phyloP scores from a whole-genome alignment of 2,888 invertebrate genomes.

The Liposcelis brunnea region DNA sequence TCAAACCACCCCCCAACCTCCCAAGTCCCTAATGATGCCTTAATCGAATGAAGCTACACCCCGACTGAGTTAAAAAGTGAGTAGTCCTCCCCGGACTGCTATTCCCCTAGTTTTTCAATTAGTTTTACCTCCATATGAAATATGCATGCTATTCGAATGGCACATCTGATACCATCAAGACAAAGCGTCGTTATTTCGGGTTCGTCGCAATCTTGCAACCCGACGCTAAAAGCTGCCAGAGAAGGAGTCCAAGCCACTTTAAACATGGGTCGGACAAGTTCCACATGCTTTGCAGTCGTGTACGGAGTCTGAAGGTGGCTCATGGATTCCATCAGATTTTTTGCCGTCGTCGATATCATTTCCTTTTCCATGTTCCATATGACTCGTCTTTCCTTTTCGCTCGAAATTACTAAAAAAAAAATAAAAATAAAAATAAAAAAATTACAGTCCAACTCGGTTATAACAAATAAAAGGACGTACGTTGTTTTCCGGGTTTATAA shows the following conservation, averaged over 20 bases:
- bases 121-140: slow-evolving; percentile 74
- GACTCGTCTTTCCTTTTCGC: slow-evolving; percentile 82
- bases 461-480: no score
- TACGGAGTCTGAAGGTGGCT: slow-evolving; percentile 93
- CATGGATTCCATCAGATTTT: slow-evolving; percentile 94
- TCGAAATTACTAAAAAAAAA: slow-evolving; percentile 50
- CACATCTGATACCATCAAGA: slow-evolving; percentile 91
- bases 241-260: slow-evolving; percentile 99
- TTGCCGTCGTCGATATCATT: slow-evolving; percentile 89
- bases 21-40: no score
- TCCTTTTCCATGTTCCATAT: slow-evolving; percentile 99
- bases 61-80: no score
- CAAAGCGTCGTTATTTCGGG: slow-evolving; percentile 88
- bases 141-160: slow-evolving; percentile 93
- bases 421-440: slow-evolving; percentile 8
- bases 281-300: slow-evolving; percentile 92
- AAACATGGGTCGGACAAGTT: slow-evolving; percentile 98
- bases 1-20: no score
- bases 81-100: no score
- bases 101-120: no score
- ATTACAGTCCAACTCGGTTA: neutral
- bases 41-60: no score
- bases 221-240: slow-evolving; percentile 95
- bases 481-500: slow-evolving; percentile 62
- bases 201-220: slow-evolving; percentile 95